Base-by-base conservation (phyloP, 2,888 invertebrate genomes). In the Seira ritae region DNA sequence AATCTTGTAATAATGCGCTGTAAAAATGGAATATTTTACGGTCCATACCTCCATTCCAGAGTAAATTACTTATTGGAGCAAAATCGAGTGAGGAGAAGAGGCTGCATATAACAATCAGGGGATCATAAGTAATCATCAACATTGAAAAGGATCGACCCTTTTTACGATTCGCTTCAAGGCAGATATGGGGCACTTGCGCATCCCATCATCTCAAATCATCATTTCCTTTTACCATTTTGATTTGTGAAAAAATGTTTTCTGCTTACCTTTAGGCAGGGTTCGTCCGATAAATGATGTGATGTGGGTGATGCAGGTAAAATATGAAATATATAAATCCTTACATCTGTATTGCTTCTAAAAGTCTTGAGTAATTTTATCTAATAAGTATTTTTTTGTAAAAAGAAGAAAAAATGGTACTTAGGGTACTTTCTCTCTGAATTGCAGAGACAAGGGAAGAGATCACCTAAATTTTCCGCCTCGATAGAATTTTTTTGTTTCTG, bases 171-270 rank as follows among this genome's bases (percentile, higher is more conserved):
- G 68, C 73, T 80, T 15, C 12, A n/a, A n/a, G 50, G 72, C 50
- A 65, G 62, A 1, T 6, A 8, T 17, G 31, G 66, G 66, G 71
- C 79, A 66, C 72, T 79, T 72, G 79, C 79, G 66, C 79, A 79
- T 55, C 42, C 23, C n/a, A n/a, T n/a, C n/a, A n/a, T n/a, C n/a
- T n/a, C 80, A 60, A 55, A 67, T 79, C 55, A 31, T 37, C 22
- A 78, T 70, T 68, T 42, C 19, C 37, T 76, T 37, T 22, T 69
- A 23, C 42, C 71, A 67, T 31, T 73, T 73, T 69, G 68, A 55
- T 80, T 80, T 80, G 80, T 80, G 80, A 68, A 80, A 73, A 73
- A 73, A n/a, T n/a, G n/a, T n/a, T n/a, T n/a, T n/a, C n/a, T n/a
- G n/a, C n/a, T n/a, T n/a, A n/a, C n/a, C n/a, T n/a, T n/a, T n/a